phyloP scores from a whole-genome alignment of 2,888 invertebrate species.

The Cepaea hortensis region DNA sequence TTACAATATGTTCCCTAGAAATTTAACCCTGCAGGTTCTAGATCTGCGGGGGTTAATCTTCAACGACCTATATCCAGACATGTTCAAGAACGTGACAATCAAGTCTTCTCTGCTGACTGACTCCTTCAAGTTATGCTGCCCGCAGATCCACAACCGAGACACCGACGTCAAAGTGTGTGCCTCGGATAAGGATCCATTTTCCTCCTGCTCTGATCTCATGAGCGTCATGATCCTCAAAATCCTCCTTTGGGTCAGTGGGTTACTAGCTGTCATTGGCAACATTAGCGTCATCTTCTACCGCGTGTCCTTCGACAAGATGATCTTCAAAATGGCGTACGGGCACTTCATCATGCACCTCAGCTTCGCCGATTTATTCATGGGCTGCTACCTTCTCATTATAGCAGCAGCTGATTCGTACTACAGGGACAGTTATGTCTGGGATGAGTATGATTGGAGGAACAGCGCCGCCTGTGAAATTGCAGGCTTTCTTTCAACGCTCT shows the following conservation, averaged over 20 bases:
- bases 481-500: slow-evolving; percentile 68
- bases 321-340: slow-evolving; percentile 40
- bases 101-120: neutral
- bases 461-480: slow-evolving; percentile 57
- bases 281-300: slow-evolving; percentile 52
- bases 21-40: neutral
- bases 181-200: slow-evolving; percentile 54
- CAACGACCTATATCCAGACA: slow-evolving; percentile 7
- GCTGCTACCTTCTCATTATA: slow-evolving; percentile 58
- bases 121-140: slow-evolving; percentile 41
- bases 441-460: slow-evolving; percentile 57
- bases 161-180: slow-evolving; percentile 34
- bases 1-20: neutral
- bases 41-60: slow-evolving; percentile 12
- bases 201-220: slow-evolving; percentile 61
- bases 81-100: slow-evolving; percentile 26
- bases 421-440: slow-evolving; percentile 59
- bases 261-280: slow-evolving; percentile 57
- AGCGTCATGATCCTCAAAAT: slow-evolving; percentile 50
- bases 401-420: slow-evolving; percentile 58
- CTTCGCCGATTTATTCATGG: slow-evolving; percentile 61
- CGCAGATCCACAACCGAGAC: slow-evolving; percentile 11
- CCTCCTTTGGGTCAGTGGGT: slow-evolving; percentile 57
- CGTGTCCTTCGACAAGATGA: slow-evolving; percentile 57
- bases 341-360: slow-evolving; percentile 33